Evolutionary conservation across 2,113 vertebrate genomes (phyloP).

Genomic region (Psammodynastes pulverulentus): DNA sequence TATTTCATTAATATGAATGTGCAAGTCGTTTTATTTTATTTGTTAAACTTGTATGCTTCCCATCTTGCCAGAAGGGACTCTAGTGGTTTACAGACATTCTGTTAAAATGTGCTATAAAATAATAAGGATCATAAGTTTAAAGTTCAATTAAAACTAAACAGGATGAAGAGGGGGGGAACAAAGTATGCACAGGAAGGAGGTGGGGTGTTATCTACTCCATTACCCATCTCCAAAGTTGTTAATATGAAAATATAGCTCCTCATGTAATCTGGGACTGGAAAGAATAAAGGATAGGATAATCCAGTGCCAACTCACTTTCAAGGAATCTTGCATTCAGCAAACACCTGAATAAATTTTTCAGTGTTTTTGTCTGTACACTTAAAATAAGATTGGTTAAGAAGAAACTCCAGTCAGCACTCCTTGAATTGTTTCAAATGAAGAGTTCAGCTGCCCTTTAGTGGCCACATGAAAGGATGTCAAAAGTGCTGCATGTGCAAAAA

Average conservation of each 20-base stretch:
- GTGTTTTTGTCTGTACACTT: neutral
- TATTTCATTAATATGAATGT: neutral
- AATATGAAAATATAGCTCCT: neutral
- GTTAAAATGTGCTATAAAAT: neutral
- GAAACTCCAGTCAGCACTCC: neutral
- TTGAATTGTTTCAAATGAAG: neutral
- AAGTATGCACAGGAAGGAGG: neutral
- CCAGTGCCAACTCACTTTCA: neutral
- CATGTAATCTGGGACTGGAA: neutral
- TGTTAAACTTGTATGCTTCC: neutral
- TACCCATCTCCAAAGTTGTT: neutral
- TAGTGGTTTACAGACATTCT: neutral
- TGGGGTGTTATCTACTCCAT: neutral
- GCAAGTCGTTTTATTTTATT: neutral
- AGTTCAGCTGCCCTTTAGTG: neutral
- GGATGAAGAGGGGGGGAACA: neutral
- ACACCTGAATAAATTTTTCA: neutral
- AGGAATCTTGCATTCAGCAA: neutral
- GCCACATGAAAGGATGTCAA: neutral
- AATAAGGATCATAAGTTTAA: neutral
- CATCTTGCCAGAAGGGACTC: neutral
- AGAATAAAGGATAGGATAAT: neutral
- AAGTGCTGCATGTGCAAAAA: neutral
- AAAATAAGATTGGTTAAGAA: neutral
- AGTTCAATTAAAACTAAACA: neutral